Percentiles rank a stretch among this genome's conserved stretches.
These are phyloP conservation scores for Fukomys damarensis DNA, from an alignment of 2,113 vertebrate genomes.

Conservation along the genomic window DNA sequence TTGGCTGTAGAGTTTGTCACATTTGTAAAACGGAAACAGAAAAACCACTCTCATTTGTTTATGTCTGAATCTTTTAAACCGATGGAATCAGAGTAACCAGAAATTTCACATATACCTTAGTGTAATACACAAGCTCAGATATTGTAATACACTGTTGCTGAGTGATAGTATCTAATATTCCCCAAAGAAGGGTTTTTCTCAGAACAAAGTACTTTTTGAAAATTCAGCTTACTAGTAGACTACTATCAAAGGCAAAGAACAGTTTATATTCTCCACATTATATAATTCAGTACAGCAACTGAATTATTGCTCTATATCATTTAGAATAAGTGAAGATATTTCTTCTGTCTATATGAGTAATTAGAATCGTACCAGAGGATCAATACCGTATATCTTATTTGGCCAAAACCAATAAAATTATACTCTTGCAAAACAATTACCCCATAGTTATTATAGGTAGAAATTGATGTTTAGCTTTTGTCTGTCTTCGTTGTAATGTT, in stretches of 20 bases:
- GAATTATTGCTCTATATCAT: constrained; percentile 16
- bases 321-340: constrained; percentile 44
- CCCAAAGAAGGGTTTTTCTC: not conserved
- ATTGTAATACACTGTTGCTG: not conserved
- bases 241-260: not conserved
- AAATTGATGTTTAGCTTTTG: not conserved
- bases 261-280: constrained; percentile 13
- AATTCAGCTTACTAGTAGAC: not conserved
- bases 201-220: not conserved
- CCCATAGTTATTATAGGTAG: not conserved
- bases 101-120: not conserved
- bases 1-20: not conserved
- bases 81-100: not conserved
- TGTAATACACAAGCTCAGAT: not conserved
- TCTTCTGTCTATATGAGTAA: not conserved
- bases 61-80: constrained; percentile 10
- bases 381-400: not conserved
- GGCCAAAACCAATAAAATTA: constrained; percentile 2
- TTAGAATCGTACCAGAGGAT: not conserved
- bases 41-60: constrained; percentile 14
- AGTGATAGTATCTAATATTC: not conserved
- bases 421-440: not conserved
- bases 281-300: constrained; percentile 17
- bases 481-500: not conserved
- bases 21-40: not conserved